These are phyloP conservation scores for Theristicus caerulescens DNA, from an alignment of 2,113 vertebrate species.

Conservation along the genomic window DNA sequence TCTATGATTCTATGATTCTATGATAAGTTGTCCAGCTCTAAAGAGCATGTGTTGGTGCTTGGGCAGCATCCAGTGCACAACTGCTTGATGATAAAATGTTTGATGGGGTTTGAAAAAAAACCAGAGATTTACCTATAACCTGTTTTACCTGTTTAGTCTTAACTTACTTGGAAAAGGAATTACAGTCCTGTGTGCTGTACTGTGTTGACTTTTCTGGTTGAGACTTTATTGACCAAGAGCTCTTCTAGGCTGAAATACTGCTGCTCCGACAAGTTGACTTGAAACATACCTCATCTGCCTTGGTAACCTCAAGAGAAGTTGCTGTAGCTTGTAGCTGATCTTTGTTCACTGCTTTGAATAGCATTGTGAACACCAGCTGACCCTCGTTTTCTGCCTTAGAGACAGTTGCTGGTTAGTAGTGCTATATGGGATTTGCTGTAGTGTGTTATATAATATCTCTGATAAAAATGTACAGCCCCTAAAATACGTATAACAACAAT, in stretches of 20 bases:
- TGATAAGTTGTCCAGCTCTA: too few species aligned
- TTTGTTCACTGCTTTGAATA: background rate
- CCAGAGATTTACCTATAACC: background rate
- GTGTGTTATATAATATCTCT: background rate
- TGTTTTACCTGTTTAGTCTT: background rate
- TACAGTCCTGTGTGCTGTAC: background rate
- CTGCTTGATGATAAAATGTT: background rate
- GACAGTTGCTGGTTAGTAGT: background rate
- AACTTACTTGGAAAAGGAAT: background rate
- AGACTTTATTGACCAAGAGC: background rate
- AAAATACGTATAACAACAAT: background rate
- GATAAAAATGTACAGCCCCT: background rate
- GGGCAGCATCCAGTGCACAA: background rate
- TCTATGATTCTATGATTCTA: too few species aligned
- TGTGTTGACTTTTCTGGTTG: background rate
- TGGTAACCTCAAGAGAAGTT: background rate
- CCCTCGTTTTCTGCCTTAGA: background rate
- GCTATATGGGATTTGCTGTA: background rate
- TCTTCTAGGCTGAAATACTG: background rate
- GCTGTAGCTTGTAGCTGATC: background rate
- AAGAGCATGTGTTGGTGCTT: background rate
- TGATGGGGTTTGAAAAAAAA: background rate
- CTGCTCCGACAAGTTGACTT: background rate
- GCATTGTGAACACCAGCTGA: background rate
- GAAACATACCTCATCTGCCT: background rate